These are phyloP conservation scores for Cirrhinus mrigala DNA, from an alignment of 2,797 vertebrate genomes.

Conservation along the genomic window DNA sequence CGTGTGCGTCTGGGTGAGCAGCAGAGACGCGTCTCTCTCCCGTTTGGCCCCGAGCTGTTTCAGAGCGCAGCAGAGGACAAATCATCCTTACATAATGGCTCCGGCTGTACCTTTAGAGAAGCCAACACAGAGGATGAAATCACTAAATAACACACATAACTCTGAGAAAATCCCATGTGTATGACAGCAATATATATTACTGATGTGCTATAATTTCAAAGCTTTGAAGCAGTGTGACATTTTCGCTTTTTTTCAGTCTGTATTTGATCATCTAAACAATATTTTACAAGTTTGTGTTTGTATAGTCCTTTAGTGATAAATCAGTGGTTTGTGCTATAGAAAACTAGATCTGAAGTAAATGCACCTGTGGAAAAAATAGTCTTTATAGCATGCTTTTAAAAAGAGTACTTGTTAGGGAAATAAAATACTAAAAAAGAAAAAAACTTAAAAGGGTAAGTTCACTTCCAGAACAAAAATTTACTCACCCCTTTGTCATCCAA, in stretches of 20 bases:
- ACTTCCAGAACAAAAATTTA: too few species aligned
- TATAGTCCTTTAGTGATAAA: neutral
- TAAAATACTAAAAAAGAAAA: neutral
- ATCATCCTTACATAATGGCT: constrained; percentile 48
- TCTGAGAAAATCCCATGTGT: constrained; percentile 50
- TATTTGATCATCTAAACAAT: neutral
- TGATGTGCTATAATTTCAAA: neutral
- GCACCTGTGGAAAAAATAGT: neutral
- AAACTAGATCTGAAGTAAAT: neutral
- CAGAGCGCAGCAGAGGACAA: constrained; percentile 26
- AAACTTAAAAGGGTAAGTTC: too few species aligned
- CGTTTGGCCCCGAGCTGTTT: constrained; percentile 9
- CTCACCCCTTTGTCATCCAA: too few species aligned
- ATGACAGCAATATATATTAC: neutral
- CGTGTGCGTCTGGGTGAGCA: neutral
- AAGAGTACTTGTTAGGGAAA: neutral
- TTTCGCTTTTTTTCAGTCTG: neutral
- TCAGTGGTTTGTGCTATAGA: neutral
- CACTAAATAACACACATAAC: constrained; percentile 70
- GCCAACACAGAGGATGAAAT: constrained; percentile 62
- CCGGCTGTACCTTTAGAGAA: constrained; percentile 56
- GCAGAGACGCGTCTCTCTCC: neutral
- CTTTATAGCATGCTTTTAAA: neutral
- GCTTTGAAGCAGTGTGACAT: neutral
- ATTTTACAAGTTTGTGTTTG: neutral